Evolutionary conservation across 2,797 vertebrate species (phyloP).

Genomic region (Caiman crocodilus): DNA sequence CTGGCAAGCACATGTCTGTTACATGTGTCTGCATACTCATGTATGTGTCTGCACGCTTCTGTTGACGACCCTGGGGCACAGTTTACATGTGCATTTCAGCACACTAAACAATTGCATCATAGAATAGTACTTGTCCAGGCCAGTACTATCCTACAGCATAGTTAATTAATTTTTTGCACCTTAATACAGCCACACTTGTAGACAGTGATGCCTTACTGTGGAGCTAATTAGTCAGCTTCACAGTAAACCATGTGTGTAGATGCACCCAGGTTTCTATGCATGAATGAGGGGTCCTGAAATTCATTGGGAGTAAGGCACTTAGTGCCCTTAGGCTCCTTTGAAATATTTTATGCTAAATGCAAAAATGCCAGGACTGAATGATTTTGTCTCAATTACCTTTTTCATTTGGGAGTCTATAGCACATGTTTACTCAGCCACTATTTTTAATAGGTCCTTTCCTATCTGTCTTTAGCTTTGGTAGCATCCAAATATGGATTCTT

Average conservation of each 20-base stretch:
- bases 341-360: background rate
- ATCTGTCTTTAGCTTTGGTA: background rate
- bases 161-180: too few relatives aligned
- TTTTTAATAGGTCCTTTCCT: background rate
- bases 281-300: background rate
- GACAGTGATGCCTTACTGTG: too few relatives aligned
- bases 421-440: background rate
- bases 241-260: background rate
- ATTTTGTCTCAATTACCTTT: background rate
- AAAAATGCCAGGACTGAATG: background rate
- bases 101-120: too few relatives aligned
- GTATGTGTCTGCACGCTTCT: too few relatives aligned
- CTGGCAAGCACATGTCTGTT: too few relatives aligned
- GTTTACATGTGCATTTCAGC: too few relatives aligned
- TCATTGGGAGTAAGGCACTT: background rate
- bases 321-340: background rate
- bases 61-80: too few relatives aligned
- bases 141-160: too few relatives aligned
- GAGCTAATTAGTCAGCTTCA: background rate
- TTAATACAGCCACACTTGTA: too few relatives aligned
- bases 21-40: too few relatives aligned
- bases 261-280: fast-evolving
- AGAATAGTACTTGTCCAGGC: too few relatives aligned
- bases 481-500: background rate
- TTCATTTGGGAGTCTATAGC: background rate